A percentile compares a stretch with the other conserved stretches of the same genome.
Evolutionary conservation across 2,113 vertebrate genomes (phyloP).

Genomic region (Grammomys surdaster): DNA sequence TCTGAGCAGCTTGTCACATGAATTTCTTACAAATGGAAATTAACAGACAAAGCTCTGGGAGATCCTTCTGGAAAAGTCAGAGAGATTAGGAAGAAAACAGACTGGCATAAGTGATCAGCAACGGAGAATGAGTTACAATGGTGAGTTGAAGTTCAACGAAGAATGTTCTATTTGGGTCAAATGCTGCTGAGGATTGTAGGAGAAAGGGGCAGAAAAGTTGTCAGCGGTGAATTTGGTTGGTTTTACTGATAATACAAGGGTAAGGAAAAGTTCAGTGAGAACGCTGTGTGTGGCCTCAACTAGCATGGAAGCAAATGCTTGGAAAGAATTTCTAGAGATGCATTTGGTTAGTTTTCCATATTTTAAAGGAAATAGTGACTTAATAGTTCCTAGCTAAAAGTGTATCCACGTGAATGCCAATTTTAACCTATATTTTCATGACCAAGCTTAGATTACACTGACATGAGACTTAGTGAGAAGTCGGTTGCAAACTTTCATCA

Average conservation of each 20-base stretch:
- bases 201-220: not conserved
- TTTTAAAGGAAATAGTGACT: not conserved
- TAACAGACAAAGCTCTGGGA: not conserved
- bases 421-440: not conserved
- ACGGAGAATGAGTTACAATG: not conserved
- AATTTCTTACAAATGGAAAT: not conserved
- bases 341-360: not conserved
- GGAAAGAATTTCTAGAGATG: not conserved
- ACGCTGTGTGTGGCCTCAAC: too few species aligned
- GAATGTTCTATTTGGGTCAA: not conserved
- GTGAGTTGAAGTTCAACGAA: not conserved
- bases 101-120: not conserved
- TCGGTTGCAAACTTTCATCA: not conserved
- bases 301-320: not conserved
- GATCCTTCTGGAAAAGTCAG: not conserved
- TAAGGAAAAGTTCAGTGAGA: not conserved
- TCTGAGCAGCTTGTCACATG: not conserved
- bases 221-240: rapidly evolving
- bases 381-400: not conserved
- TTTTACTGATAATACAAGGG: not conserved
- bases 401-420: not conserved
- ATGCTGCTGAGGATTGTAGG: not conserved
- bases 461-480: not conserved
- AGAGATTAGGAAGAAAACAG: too few species aligned
- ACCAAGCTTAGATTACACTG: not conserved